Percentiles rank a stretch among this genome's conserved stretches.
These are phyloP conservation scores for Poeciliopsis presidionis DNA, from an alignment of 2,797 vertebrate genomes.

Conservation along the genomic window DNA sequence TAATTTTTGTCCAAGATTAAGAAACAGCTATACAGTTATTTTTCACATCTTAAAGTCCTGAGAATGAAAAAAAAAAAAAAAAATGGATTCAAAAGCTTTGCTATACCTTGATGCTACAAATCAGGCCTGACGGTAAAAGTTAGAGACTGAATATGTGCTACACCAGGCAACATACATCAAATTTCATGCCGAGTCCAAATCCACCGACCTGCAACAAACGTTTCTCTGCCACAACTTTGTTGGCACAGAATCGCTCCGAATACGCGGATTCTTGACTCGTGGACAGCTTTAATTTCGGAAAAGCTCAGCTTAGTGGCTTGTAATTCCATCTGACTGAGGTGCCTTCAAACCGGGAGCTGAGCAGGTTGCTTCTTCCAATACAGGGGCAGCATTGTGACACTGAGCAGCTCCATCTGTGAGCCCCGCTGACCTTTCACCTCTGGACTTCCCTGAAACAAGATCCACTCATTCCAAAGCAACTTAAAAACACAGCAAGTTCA, in stretches of 20 bases:
- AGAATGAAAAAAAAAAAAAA: background rate
- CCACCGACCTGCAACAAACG: background rate
- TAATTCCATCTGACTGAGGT: background rate
- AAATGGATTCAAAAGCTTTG: background rate
- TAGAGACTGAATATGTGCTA: background rate
- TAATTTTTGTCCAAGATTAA: background rate
- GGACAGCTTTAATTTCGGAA: background rate
- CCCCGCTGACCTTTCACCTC: constrained; percentile 9
- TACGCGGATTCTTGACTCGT: background rate
- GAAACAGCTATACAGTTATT: background rate
- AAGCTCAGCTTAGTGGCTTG: background rate
- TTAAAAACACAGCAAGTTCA: background rate
- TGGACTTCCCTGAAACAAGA: constrained; percentile 9
- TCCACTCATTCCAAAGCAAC: background rate
- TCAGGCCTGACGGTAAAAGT: background rate
- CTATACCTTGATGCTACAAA: background rate
- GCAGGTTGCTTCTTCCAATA: background rate
- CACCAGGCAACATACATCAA: background rate
- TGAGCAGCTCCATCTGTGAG: background rate
- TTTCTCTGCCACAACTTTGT: background rate
- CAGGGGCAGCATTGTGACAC: background rate
- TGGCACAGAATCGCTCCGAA: background rate
- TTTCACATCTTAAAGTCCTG: background rate
- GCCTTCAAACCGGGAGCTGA: background rate
- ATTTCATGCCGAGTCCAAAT: background rate